Percentiles rank a stretch among this genome's conserved stretches.
Evolutionary conservation across 2,113 vertebrate genomes (phyloP).

Genomic region (Pica pica): DNA sequence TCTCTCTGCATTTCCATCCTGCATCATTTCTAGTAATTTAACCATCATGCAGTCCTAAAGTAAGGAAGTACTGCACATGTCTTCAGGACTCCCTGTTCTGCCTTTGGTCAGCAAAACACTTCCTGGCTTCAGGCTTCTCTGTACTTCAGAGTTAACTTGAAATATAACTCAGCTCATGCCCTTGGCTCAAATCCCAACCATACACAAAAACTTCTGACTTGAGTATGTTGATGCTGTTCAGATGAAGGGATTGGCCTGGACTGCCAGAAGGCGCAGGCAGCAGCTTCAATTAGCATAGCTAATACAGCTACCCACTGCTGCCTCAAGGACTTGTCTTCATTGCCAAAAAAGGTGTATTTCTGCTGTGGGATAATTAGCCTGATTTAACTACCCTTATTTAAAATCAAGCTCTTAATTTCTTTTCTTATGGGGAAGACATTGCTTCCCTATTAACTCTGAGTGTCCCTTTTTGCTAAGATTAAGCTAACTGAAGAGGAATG

Average conservation of each 20-base stretch:
- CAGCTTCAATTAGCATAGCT: neutral
- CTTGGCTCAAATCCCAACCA: conserved; percentile 43
- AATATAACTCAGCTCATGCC: conserved; percentile 22
- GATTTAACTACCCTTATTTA: neutral
- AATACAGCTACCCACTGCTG: neutral
- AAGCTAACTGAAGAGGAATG: neutral
- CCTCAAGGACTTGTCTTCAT: neutral
- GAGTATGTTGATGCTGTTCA: conserved; percentile 11
- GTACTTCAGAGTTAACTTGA: conserved; percentile 22
- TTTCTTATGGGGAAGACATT: neutral
- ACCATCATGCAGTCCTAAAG: neutral
- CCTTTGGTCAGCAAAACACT: conserved; percentile 53
- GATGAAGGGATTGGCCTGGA: neutral
- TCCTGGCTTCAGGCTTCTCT: neutral
- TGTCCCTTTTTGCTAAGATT: neutral
- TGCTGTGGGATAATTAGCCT: neutral
- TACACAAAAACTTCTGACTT: conserved; percentile 38
- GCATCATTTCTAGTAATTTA: neutral
- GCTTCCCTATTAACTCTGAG: neutral
- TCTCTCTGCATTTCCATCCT: neutral
- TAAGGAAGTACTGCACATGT: conserved; percentile 5
- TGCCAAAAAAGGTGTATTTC: conserved; percentile 60
- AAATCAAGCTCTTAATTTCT: neutral
- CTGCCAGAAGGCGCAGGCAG: neutral
- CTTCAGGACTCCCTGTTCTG: conserved; percentile 24